phyloP scores from a whole-genome alignment of 2,113 vertebrate species.

The Neodon shergylaensis region DNA sequence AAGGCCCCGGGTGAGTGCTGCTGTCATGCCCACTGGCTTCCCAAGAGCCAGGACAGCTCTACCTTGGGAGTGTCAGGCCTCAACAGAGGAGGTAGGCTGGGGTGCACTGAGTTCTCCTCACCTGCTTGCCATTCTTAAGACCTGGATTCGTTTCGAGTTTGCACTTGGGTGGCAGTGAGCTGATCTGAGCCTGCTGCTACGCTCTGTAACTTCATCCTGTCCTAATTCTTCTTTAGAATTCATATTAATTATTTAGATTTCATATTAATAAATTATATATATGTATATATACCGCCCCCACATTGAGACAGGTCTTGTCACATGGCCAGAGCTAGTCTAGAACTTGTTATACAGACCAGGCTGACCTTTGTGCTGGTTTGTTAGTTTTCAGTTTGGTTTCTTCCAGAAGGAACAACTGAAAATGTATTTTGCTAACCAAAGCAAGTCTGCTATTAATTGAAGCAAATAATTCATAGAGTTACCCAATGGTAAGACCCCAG shows the following conservation, averaged over 20 bases:
- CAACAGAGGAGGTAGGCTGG: accelerated
- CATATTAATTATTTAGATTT: neutral
- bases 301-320: neutral
- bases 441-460: constrained; percentile 7
- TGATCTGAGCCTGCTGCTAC: neutral
- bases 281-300: too few relatives aligned
- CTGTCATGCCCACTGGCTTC: too few relatives aligned
- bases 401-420: constrained; percentile 2
- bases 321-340: neutral
- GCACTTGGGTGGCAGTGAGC: neutral
- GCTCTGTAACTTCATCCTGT: neutral
- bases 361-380: neutral
- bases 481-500: neutral
- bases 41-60: too few relatives aligned
- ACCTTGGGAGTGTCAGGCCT: too few relatives aligned
- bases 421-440: constrained; percentile 11
- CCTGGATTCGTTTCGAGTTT: neutral
- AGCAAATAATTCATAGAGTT: constrained; percentile 21
- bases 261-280: neutral
- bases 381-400: neutral
- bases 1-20: neutral
- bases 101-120: accelerated
- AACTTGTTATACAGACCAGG: neutral
- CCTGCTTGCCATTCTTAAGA: neutral
- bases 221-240: neutral